Base-by-base conservation (phyloP, 2,888 invertebrate species). In the Synanthedon myopaeformis region DNA sequence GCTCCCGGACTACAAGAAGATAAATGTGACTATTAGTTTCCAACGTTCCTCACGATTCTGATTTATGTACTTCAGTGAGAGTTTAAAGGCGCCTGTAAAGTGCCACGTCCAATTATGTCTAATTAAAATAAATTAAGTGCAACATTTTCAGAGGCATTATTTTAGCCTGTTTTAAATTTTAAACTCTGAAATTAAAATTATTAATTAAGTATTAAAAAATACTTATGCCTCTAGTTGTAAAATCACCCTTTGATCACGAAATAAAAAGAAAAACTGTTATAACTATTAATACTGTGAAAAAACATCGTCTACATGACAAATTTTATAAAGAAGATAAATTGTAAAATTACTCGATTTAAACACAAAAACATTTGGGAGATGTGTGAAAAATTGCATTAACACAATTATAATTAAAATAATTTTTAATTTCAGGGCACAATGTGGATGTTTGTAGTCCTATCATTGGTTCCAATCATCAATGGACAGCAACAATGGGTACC, bases 401-500 rank as follows among this genome's bases (percentile, higher is more conserved):
- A 8, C 14, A 45, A 11, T 45, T 14, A 11, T 45, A 45, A 50
- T 19, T 50, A 19, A 19, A 50, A 19, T 42, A 23, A 56, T 51
- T 56, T 51, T 60, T 58, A 56, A 17, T 72, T 75, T 12, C 67
- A 79, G 82, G 63, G 58, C 23, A 74, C 59, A 57, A 85, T 84
- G 85, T 74, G 77, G 78, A 63, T 75, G n/a, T 59, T 77, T 4
- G 63, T 82, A 0, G 70, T 84, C 6, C 65, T 84, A 1, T 63
- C 79, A 52, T 67, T 79, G 61, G 64, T 76, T 42, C 75, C 80
- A 0, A 64, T 61, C 53, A 72, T 69, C 53, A 60, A 72, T 53
- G 69, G 72, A 0, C 83, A 82, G 64, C 80, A 82, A 61, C 79
- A 78, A 54, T 92, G 92, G 92, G 89, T 90, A 56, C 94, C 95